phyloP scores from a whole-genome alignment of 2,113 vertebrate species.

The Pantherophis guttatus region DNA sequence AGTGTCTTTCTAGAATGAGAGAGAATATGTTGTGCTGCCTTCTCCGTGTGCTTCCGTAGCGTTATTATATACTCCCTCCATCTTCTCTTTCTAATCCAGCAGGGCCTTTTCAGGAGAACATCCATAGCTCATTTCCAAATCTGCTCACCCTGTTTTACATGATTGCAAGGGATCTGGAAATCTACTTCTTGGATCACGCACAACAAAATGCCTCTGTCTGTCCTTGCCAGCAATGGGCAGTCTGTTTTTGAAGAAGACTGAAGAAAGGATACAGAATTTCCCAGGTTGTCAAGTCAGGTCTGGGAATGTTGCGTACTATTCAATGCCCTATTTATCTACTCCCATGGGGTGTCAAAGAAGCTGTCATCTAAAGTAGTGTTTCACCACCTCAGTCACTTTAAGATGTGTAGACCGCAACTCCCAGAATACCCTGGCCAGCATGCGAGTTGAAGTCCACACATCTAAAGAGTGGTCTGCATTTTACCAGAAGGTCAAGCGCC shows the following conservation, averaged over 20 bases:
- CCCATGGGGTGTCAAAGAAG: constrained; percentile 50
- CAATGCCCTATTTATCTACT: constrained; percentile 37
- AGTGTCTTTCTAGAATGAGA: neutral
- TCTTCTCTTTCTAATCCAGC: neutral
- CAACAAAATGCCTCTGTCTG: neutral
- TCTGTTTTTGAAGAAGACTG: neutral
- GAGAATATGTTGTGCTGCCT: neutral
- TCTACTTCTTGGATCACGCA: neutral
- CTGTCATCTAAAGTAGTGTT: constrained; percentile 34
- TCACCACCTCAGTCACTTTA: neutral
- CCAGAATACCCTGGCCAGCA: neutral
- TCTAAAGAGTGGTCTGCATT: constrained; percentile 38
- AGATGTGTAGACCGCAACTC: neutral
- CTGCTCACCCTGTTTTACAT: neutral
- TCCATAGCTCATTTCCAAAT: neutral
- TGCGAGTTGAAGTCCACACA: neutral
- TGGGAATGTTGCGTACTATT: constrained; percentile 29
- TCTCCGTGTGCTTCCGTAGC: neutral
- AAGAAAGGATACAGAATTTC: neutral
- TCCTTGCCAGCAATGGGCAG: neutral
- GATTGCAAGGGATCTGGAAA: neutral
- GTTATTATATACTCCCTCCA: neutral
- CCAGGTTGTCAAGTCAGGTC: neutral
- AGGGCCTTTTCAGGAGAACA: neutral
- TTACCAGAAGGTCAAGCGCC: constrained; percentile 73